These are phyloP conservation scores for Arenaria interpres DNA, from an alignment of 2,113 vertebrate species.

Conservation along the genomic window DNA sequence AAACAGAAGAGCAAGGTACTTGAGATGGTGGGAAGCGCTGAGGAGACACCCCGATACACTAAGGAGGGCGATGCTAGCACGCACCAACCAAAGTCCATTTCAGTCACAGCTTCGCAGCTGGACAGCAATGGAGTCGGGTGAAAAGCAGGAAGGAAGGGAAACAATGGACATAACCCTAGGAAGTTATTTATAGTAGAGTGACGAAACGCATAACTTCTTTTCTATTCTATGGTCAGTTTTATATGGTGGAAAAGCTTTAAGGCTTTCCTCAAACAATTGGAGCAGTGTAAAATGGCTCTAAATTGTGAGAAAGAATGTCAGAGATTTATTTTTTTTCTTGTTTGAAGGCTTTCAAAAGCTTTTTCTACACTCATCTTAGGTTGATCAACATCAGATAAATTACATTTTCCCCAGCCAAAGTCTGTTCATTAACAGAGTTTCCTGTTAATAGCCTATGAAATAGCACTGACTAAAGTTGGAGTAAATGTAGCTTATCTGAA, in stretches of 20 bases:
- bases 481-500: neutral
- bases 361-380: neutral
- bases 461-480: neutral
- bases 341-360: neutral
- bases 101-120: neutral
- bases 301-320: neutral
- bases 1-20: neutral
- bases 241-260: neutral
- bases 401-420: neutral
- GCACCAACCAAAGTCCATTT: neutral
- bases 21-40: neutral
- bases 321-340: neutral
- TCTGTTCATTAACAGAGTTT: neutral
- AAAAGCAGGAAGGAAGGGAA: conserved; percentile 64
- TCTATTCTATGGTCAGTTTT: neutral
- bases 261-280: neutral
- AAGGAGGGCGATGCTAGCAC: neutral
- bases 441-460: neutral
- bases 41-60: neutral
- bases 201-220: neutral
- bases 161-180: conserved; percentile 33
- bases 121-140: neutral
- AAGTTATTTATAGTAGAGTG: conserved; percentile 59
- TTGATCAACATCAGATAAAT: neutral
- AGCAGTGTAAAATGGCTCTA: neutral